A percentile compares a stretch with the other conserved stretches of the same genome.
These are phyloP conservation scores for Pteria penguin DNA, from an alignment of 2,888 invertebrate species.

Conservation along the genomic window DNA sequence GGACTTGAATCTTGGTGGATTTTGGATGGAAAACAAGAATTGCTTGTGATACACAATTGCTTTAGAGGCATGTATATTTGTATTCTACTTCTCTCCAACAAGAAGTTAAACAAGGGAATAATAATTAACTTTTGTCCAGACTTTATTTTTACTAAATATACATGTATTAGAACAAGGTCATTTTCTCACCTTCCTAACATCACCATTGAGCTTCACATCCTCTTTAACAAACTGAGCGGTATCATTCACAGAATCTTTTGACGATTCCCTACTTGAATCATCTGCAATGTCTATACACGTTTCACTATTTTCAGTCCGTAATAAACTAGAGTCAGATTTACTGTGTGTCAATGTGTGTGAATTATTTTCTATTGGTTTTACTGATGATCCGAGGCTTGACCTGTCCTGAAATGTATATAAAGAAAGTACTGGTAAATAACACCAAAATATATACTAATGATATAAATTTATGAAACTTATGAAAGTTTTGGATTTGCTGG, in stretches of 20 bases:
- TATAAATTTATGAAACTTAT: no score
- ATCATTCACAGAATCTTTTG: slow-evolving; percentile 19
- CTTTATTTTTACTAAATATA: no score
- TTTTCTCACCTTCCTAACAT: slow-evolving; percentile 36
- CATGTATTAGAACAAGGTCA: no score
- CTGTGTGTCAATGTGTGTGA: slow-evolving; percentile 48
- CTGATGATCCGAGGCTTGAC: slow-evolving; percentile 44
- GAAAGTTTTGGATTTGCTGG: no score
- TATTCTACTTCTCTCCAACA: no score
- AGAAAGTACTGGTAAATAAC: neutral
- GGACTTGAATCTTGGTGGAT: no score
- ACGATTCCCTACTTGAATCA: slow-evolving; percentile 24
- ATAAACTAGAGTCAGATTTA: slow-evolving; percentile 60
- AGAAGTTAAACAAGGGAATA: no score
- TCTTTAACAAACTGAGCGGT: slow-evolving; percentile 21
- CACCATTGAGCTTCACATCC: slow-evolving; percentile 28
- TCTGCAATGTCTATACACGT: slow-evolving; percentile 38
- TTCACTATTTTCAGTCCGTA: slow-evolving; percentile 39
- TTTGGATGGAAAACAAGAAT: no score
- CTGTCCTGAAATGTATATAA: slow-evolving; percentile 46
- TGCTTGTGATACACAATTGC: no score
- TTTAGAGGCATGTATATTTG: no score
- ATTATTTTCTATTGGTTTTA: slow-evolving; percentile 39
- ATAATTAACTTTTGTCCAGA: no score
- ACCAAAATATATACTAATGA: no score